A percentile compares a stretch with the other conserved stretches of the same genome.
These are phyloP conservation scores for Leptoclinus maculatus DNA, from an alignment of 2,797 vertebrate species.

Conservation along the genomic window DNA sequence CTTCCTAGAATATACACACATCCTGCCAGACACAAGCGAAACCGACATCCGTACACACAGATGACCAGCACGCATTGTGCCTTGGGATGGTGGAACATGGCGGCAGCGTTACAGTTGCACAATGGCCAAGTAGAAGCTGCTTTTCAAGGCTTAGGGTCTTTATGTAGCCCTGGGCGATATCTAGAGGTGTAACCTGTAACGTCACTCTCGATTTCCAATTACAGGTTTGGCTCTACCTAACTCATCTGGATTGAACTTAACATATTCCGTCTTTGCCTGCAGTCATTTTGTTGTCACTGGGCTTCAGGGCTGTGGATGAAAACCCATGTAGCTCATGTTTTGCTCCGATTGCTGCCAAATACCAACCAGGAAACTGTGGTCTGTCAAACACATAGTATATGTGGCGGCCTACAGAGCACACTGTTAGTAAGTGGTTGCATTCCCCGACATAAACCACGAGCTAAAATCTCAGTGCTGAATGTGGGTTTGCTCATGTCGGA, in stretches of 20 bases:
- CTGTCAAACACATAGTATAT: slow-evolving; percentile 59
- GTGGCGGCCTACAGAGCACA: slow-evolving; percentile 39
- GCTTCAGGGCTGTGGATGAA: slow-evolving; percentile 57
- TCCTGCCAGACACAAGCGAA: slow-evolving; percentile 69
- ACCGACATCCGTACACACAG: slow-evolving; percentile 71
- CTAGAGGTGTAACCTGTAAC: slow-evolving; percentile 59
- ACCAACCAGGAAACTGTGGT: slow-evolving; percentile 72
- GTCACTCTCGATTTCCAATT: slow-evolving; percentile 61
- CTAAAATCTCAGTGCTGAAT: slow-evolving; percentile 26
- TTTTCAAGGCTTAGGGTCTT: slow-evolving; percentile 52
- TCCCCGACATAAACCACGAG: slow-evolving; percentile 39
- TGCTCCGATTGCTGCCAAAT: slow-evolving; percentile 60
- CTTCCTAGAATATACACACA: slow-evolving; percentile 70
- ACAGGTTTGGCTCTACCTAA: slow-evolving; percentile 40
- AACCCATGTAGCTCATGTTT: slow-evolving; percentile 50
- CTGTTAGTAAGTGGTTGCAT: slow-evolving; percentile 46
- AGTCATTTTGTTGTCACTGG: slow-evolving; percentile 64
- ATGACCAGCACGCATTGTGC: slow-evolving; percentile 72
- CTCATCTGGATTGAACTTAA: slow-evolving; percentile 48
- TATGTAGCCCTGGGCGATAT: slow-evolving; percentile 50
- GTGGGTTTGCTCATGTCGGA: slow-evolving; percentile 22
- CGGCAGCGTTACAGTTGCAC: slow-evolving; percentile 46
- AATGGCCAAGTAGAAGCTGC: slow-evolving; percentile 54
- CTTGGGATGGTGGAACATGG: slow-evolving; percentile 65
- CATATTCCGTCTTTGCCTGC: slow-evolving; percentile 49